These are phyloP conservation scores for Osmoderma eremita DNA, from an alignment of 2,888 invertebrate genomes.

Conservation along the genomic window DNA sequence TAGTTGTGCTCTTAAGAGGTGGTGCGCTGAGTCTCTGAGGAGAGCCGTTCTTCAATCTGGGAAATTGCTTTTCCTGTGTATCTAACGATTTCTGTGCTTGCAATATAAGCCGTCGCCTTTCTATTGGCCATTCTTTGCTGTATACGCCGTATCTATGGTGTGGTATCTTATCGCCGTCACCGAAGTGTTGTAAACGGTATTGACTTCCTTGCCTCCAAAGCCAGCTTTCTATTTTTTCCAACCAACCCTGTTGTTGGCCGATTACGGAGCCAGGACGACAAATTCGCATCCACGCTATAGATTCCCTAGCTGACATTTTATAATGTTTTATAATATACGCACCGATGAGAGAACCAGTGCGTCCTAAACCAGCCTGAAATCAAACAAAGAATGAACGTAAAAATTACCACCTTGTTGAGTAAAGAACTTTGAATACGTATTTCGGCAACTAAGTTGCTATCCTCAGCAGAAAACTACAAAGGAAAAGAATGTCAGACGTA, in stretches of 20 bases:
- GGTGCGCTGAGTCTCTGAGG: slow-evolving; percentile 32
- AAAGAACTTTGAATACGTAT: too few species aligned
- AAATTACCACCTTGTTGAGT: neutral
- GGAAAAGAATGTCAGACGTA: too few species aligned
- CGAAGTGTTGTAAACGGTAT: slow-evolving; percentile 63
- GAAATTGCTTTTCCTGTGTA: slow-evolving; percentile 10
- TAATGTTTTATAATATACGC: slow-evolving; percentile 89
- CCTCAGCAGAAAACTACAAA: too few species aligned
- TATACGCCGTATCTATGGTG: slow-evolving; percentile 66
- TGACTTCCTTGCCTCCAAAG: slow-evolving; percentile 68
- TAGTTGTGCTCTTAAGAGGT: neutral
- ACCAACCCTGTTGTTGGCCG: slow-evolving; percentile 85
- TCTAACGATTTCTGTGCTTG: slow-evolving; percentile 41
- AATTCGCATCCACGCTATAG: slow-evolving; percentile 88
- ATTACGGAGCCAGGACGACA: slow-evolving; percentile 90
- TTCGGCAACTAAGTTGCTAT: too few species aligned
- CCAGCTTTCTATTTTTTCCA: slow-evolving; percentile 64
- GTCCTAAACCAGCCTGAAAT: slow-evolving; percentile 83
- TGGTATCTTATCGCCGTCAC: slow-evolving; percentile 62
- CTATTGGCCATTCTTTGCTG: slow-evolving; percentile 59
- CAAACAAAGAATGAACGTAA: neutral
- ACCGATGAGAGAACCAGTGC: slow-evolving; percentile 89
- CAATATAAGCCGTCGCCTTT: slow-evolving; percentile 47
- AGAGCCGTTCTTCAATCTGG: slow-evolving; percentile 4
- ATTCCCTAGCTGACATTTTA: slow-evolving; percentile 81